Evolutionary conservation across 2,888 invertebrate genomes (phyloP).

Genomic region (Busseola fusca): DNA sequence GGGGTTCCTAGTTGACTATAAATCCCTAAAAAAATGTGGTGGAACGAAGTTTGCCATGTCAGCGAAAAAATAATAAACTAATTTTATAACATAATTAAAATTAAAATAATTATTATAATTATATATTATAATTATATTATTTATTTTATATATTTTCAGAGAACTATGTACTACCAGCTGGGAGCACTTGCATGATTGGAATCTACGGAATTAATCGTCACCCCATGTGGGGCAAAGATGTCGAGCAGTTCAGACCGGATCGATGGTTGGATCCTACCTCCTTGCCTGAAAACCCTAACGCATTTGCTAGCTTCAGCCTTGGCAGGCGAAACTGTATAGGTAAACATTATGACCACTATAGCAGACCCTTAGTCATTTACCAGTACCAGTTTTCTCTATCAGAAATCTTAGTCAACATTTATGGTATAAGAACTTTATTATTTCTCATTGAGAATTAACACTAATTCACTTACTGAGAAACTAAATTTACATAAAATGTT

Average conservation of each 20-base stretch:
- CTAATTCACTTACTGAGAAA: no score
- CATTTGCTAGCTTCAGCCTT: constrained; percentile 71
- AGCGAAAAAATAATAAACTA: no score
- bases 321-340: constrained; percentile 40
- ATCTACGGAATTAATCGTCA: constrained; percentile 71
- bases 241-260: constrained; percentile 71
- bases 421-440: no score
- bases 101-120: no score
- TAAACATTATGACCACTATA: neutral
- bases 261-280: constrained; percentile 71
- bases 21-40: no score
- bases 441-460: no score
- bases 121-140: no score
- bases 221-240: constrained; percentile 73
- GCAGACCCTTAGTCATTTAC: neutral
- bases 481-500: no score
- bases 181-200: constrained; percentile 67
- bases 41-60: no score
- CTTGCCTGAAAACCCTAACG: constrained; percentile 67
- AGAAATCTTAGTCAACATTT: neutral
- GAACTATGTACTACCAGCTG: constrained; percentile 62
- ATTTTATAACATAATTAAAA: no score
- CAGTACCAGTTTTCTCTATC: neutral
- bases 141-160: constrained; percentile 23
- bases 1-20: no score